Percentiles rank a stretch among this genome's conserved stretches.
These are phyloP conservation scores for Glaucopsyche alexis DNA, from an alignment of 2,888 invertebrate genomes.

Conservation along the genomic window DNA sequence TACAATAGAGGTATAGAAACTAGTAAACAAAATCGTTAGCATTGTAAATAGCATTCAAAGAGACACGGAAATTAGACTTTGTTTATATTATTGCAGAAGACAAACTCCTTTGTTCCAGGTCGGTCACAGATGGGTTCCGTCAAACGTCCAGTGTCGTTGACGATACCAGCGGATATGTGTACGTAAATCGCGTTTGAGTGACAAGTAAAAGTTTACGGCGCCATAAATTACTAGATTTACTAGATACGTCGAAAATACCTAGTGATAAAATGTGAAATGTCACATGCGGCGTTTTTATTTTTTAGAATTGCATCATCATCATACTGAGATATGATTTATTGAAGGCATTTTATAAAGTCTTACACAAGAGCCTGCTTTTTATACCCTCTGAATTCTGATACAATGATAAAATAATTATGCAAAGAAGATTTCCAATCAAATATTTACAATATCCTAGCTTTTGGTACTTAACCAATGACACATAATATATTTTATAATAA, in stretches of 20 bases:
- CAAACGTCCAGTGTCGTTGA: conserved; percentile 62
- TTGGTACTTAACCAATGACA: background rate
- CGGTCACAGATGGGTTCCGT: conserved; percentile 61
- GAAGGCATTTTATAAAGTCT: background rate
- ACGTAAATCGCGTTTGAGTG: conserved; percentile 74
- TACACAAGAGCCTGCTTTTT: background rate
- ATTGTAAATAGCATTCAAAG: conserved; percentile 35
- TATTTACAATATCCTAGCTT: too few species aligned
- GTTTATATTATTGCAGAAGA: conserved; percentile 69
- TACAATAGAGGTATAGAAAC: conserved; percentile 34
- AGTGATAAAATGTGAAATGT: conserved; percentile 68
- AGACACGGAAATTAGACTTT: conserved; percentile 73
- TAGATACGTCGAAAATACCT: conserved; percentile 63
- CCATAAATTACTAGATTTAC: conserved; percentile 68
- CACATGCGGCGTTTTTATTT: conserved; percentile 59
- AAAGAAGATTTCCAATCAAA: too few species aligned
- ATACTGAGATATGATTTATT: background rate
- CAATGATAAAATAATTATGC: background rate
- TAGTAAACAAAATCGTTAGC: conserved; percentile 20
- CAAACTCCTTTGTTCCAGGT: conserved; percentile 67
- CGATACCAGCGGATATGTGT: conserved; percentile 74
- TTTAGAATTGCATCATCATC: conserved; percentile 21
- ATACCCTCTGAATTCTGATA: background rate
- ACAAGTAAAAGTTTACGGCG: conserved; percentile 76
- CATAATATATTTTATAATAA: too few species aligned